A percentile compares a stretch with the other conserved stretches of the same genome.
Conservation (phyloP, 2,888 invertebrate genomes). For the Drosophila anomalata region DNA sequence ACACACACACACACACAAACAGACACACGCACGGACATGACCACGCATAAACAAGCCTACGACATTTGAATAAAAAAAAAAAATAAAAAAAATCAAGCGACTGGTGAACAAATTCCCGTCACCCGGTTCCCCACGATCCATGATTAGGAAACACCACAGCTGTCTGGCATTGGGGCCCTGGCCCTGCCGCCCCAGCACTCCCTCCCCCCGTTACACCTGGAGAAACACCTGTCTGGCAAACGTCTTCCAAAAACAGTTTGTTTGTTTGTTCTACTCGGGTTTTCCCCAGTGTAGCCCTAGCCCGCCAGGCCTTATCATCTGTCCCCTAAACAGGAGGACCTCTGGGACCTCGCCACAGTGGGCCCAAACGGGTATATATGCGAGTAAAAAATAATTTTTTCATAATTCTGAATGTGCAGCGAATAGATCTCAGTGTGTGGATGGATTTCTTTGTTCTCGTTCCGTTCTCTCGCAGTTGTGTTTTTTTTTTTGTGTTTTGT, state of each 20-base stretch:
- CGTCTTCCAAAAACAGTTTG: not conserved
- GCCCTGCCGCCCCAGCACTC: slow-evolving; percentile 10
- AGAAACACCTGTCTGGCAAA: not conserved
- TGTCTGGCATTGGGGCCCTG: slow-evolving; percentile 33
- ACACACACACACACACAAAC: slow-evolving; percentile 2
- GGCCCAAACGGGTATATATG: not conserved
- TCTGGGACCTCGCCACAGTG: slow-evolving; percentile 29
- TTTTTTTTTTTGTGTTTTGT: too few species aligned
- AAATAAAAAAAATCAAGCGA: too few species aligned
- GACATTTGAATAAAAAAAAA: slow-evolving; percentile 3
- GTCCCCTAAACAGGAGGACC: slow-evolving; percentile 26
- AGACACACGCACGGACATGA: slow-evolving; percentile 11
- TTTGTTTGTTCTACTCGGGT: not conserved
- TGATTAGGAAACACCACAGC: slow-evolving; percentile 36
- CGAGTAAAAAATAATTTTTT: too few species aligned
- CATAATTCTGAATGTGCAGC: slow-evolving; percentile 5
- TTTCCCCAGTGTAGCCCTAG: not conserved
- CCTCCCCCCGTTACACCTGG: not conserved
- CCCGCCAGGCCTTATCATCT: slow-evolving; percentile 21
- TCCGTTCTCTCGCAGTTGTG: not conserved
- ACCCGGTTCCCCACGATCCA: slow-evolving; percentile 26
- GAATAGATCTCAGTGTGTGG: slow-evolving; percentile 6
- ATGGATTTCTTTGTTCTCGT: slow-evolving; percentile 22
- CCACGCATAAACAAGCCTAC: slow-evolving; percentile 31
- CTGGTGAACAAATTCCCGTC: slow-evolving; percentile 33